A percentile compares a stretch with the other conserved stretches of the same genome.
Conservation (phyloP, 92 coral and sea anemone species). For the Porites cylindrica region DNA sequence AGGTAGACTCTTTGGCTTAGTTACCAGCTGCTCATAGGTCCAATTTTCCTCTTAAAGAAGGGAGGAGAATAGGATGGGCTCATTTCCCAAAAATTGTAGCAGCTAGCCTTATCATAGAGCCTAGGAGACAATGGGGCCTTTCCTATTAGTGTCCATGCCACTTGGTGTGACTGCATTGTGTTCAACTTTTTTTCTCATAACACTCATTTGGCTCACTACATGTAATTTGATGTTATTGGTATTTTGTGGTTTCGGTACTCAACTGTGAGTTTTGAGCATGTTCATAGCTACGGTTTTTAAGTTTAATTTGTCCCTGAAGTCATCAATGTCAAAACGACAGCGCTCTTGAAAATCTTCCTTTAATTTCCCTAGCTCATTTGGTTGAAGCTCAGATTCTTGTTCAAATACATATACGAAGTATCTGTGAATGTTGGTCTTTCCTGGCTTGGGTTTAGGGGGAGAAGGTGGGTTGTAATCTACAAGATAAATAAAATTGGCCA, state of each 20-base stretch:
- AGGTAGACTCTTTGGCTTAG: too few relatives aligned
- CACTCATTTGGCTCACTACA: background rate
- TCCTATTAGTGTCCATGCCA: too few relatives aligned
- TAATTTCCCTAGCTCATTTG: background rate
- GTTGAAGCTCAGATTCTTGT: constrained; percentile 25
- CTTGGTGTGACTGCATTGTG: too few relatives aligned
- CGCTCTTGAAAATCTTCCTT: constrained; percentile 15
- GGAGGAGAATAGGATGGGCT: too few relatives aligned
- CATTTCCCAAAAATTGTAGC: too few relatives aligned
- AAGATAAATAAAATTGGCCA: background rate
- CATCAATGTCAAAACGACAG: constrained; percentile 59
- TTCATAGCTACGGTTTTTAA: constrained; percentile 58
- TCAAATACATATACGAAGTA: constrained; percentile 64
- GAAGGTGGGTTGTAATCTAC: constrained; percentile 78
- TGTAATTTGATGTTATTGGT: background rate
- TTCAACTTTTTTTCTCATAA: too few relatives aligned
- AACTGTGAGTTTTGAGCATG: constrained; percentile 72
- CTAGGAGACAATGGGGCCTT: too few relatives aligned
- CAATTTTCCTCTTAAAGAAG: too few relatives aligned
- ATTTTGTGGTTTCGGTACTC: background rate
- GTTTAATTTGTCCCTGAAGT: constrained; percentile 9
- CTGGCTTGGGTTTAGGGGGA: constrained; percentile 60
- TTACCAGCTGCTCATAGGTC: too few relatives aligned
- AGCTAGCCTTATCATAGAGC: too few relatives aligned
- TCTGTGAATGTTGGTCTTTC: constrained; percentile 59